A percentile compares a stretch with the other conserved stretches of the same genome.
Evolutionary conservation across 2,797 vertebrate species (phyloP).

Genomic region (Labeo calbasu): DNA sequence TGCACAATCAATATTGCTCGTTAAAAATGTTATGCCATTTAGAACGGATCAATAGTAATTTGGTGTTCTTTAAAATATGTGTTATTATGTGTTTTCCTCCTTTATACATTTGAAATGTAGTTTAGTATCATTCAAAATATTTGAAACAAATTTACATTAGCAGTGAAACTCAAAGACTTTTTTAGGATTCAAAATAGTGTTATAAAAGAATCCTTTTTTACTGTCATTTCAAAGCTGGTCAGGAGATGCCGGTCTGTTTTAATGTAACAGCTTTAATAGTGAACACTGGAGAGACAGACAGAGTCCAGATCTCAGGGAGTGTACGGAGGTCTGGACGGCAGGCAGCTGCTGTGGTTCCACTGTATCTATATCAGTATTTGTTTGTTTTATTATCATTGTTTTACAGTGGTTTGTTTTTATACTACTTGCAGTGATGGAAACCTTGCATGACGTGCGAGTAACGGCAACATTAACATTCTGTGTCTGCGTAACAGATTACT

Average conservation of each 20-base stretch:
- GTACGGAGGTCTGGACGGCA: background rate
- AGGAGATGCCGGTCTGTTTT: background rate
- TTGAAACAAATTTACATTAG: background rate
- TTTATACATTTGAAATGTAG: too few relatives aligned
- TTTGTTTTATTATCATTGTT: background rate
- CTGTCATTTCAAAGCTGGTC: background rate
- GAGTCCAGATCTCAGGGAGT: too few relatives aligned
- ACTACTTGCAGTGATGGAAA: background rate
- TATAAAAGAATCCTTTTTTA: background rate
- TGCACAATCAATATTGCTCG: background rate
- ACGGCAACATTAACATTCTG: conserved; percentile 51
- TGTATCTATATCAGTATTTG: background rate
- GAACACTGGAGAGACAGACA: too few relatives aligned
- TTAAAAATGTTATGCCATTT: background rate
- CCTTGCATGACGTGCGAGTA: background rate
- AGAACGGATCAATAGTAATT: background rate
- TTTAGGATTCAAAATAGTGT: background rate
- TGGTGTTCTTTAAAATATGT: background rate
- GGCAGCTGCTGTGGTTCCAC: background rate
- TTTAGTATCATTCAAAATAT: background rate
- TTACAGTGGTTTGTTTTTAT: background rate
- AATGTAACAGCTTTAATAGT: background rate
- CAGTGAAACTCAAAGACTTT: background rate
- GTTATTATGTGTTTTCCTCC: background rate
- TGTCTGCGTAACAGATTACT: conserved; percentile 60